Conservation (phyloP, 2,113 vertebrate genomes). For the Galemys pyrenaicus region DNA sequence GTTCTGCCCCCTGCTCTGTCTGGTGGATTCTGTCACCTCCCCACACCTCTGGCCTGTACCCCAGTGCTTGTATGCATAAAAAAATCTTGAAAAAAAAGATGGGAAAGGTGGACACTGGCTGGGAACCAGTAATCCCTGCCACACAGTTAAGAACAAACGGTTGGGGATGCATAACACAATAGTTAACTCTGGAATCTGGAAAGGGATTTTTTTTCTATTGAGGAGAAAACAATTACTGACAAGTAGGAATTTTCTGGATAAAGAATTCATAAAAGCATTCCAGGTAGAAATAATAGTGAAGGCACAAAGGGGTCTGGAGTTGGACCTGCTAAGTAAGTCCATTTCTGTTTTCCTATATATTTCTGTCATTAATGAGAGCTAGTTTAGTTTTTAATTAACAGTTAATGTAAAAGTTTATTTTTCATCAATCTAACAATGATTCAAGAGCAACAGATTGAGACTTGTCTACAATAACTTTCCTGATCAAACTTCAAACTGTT, state of each 20-base stretch:
- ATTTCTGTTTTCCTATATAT: neutral
- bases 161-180: neutral
- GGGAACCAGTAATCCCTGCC: too few relatives aligned
- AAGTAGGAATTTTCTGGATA: constrained; percentile 12
- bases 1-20: too few relatives aligned
- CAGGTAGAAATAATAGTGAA: neutral
- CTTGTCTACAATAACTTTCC: constrained; percentile 18
- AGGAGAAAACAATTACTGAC: neutral
- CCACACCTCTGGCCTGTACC: too few relatives aligned
- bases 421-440: constrained; percentile 34
- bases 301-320: neutral
- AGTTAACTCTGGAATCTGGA: constrained; percentile 7
- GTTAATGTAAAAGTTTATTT: constrained; percentile 41
- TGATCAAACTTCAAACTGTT: constrained; percentile 45
- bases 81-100: too few relatives aligned
- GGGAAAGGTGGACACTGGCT: neutral
- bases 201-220: neutral
- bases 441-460: constrained; percentile 41
- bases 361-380: neutral
- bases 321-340: neutral
- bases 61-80: too few relatives aligned
- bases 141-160: neutral
- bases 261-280: neutral
- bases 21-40: too few relatives aligned
- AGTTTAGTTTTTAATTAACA: constrained; percentile 43